Conservation (phyloP, 2,113 vertebrate genomes). For the Malurus elegans region DNA sequence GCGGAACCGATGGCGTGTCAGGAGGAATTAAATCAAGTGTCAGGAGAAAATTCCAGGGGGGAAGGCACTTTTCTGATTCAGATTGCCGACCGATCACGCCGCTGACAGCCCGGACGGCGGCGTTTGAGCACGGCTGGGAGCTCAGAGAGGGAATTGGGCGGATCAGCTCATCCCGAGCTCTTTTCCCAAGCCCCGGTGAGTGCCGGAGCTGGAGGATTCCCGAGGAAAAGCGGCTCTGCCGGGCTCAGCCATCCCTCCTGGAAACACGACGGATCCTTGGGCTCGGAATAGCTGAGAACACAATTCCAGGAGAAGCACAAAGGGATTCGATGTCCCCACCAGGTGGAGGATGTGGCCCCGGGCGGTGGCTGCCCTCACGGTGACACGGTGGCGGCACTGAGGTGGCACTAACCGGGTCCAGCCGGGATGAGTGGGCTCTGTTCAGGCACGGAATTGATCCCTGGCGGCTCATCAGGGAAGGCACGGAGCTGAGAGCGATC, state of each 20-base stretch:
- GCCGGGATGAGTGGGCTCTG: fast-evolving
- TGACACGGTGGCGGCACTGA: fast-evolving
- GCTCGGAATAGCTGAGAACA: background rate
- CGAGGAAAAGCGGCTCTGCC: background rate
- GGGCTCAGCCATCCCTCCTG: background rate
- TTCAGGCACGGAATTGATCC: background rate
- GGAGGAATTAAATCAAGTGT: conserved; percentile 42
- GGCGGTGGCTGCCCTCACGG: background rate
- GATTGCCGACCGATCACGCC: conserved; percentile 7
- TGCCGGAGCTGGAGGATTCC: background rate
- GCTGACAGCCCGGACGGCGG: background rate
- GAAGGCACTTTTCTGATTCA: conserved; percentile 3
- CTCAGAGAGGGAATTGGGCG: background rate
- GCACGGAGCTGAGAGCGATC: fast-evolving
- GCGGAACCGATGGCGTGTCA: background rate
- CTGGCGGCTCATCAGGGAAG: background rate
- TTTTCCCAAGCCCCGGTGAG: background rate
- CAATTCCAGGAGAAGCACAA: fast-evolving
- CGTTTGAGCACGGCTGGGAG: conserved; percentile 1
- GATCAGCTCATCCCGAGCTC: background rate
- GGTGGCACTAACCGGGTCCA: fast-evolving
- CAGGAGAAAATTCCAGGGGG: conserved; percentile 31
- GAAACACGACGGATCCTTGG: fast-evolving
- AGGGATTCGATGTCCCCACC: background rate
- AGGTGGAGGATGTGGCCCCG: background rate